A percentile compares a stretch with the other conserved stretches of the same genome.
Evolutionary conservation across 2,797 vertebrate genomes (phyloP).

Genomic region (Chromobotia macracanthus): DNA sequence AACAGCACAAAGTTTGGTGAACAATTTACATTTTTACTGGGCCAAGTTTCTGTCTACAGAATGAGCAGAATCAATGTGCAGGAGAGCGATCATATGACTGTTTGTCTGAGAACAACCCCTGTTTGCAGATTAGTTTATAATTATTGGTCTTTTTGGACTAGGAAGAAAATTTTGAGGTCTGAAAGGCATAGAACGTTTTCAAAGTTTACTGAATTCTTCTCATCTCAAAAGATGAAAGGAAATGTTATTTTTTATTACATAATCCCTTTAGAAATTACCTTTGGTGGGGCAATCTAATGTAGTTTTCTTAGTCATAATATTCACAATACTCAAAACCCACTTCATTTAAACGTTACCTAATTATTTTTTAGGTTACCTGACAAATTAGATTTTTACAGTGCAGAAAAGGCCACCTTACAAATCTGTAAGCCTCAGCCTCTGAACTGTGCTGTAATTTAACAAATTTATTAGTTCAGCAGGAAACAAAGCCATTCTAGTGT

Average conservation of each 20-base stretch:
- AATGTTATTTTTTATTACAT: not conserved
- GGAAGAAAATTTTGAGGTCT: not conserved
- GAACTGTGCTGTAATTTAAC: no score
- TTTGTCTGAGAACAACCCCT: not conserved
- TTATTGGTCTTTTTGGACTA: not conserved
- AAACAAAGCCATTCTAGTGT: no score
- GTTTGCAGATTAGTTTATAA: not conserved
- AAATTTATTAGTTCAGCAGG: no score
- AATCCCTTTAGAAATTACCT: not conserved
- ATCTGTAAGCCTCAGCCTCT: no score
- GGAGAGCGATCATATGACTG: not conserved
- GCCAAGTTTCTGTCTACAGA: not conserved
- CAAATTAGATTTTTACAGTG: no score
- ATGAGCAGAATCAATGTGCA: not conserved
- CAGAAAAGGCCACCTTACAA: no score
- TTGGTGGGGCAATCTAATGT: not conserved
- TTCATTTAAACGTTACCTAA: no score
- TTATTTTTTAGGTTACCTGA: no score
- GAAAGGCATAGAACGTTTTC: not conserved
- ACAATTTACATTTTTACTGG: not conserved
- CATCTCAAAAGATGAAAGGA: not conserved
- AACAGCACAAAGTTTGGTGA: not conserved
- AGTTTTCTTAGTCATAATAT: no score
- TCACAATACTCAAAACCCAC: no score
- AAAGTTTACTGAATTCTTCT: not conserved